Evolutionary conservation across 2,888 invertebrate species (phyloP).

Genomic region (Aphodius sticticus): DNA sequence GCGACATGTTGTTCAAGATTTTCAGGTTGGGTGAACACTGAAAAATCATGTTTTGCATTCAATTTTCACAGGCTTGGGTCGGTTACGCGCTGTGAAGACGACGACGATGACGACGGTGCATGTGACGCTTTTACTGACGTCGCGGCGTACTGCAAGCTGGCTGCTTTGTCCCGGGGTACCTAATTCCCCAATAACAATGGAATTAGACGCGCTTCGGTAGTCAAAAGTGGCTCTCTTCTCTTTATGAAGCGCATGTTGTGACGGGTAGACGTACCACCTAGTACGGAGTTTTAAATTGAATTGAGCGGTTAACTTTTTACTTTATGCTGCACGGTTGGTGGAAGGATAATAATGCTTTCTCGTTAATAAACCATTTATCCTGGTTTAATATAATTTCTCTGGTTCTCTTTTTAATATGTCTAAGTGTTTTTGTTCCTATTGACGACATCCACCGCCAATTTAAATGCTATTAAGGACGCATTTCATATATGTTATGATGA

Average conservation of each 20-base stretch:
- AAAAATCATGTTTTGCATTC: conserved; percentile 4
- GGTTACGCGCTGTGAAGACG: background rate
- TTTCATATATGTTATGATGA: too few species aligned
- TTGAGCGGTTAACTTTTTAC: background rate
- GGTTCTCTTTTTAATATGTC: too few species aligned
- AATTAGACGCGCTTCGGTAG: background rate
- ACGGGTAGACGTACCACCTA: background rate
- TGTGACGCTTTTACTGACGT: background rate
- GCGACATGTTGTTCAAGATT: background rate
- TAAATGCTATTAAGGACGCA: too few species aligned
- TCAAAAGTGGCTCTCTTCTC: background rate
- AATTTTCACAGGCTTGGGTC: background rate
- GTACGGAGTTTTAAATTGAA: background rate
- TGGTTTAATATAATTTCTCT: too few species aligned
- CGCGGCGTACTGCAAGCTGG: background rate
- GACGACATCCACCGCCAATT: too few species aligned
- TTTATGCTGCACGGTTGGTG: background rate
- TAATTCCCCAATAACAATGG: background rate
- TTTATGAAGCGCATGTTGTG: background rate
- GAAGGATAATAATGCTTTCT: background rate
- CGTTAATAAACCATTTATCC: too few species aligned
- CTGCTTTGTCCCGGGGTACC: background rate
- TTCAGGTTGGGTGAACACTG: background rate
- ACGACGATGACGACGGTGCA: background rate
- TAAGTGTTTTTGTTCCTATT: too few species aligned